Percentiles rank a stretch among this genome's conserved stretches.
Conservation (phyloP, 2,888 invertebrate species). For the Bellardia pandia region DNA sequence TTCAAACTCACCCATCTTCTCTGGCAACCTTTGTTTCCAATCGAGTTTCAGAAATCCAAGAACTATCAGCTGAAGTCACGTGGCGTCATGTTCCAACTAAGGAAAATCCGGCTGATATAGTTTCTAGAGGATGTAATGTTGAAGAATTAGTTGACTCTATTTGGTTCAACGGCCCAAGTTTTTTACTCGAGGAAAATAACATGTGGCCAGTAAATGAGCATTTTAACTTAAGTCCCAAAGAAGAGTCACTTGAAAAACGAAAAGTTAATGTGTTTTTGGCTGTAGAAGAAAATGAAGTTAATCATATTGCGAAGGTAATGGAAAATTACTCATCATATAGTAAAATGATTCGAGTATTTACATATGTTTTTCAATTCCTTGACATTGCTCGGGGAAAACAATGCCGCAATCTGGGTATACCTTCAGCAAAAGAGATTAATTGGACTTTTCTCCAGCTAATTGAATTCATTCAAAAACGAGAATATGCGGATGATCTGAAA, state of each 20-base stretch:
- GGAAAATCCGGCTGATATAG: slow-evolving; percentile 41
- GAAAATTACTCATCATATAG: neutral
- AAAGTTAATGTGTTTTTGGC: neutral
- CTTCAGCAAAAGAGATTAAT: neutral
- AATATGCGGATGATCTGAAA: neutral
- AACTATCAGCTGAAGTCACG: neutral
- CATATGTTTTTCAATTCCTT: neutral
- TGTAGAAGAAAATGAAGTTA: neutral
- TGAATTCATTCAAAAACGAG: neutral
- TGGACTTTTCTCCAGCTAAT: neutral
- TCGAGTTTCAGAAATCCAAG: slow-evolving; percentile 14
- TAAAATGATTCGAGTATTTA: neutral
- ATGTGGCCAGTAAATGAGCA: neutral
- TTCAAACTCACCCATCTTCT: slow-evolving; percentile 8
- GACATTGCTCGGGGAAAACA: neutral
- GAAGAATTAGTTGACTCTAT: too few species aligned
- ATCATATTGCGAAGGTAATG: neutral
- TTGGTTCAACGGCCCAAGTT: too few species aligned
- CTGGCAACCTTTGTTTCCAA: slow-evolving; percentile 14
- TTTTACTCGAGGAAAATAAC: neutral
- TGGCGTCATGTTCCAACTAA: slow-evolving; percentile 42
- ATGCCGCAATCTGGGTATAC: neutral
- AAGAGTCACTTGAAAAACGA: slow-evolving; percentile 1
- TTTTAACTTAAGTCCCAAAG: neutral
- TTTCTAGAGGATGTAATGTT: too few species aligned